Evolutionary conservation across 2,797 vertebrate species (phyloP).

Genomic region (Tinamus major): DNA sequence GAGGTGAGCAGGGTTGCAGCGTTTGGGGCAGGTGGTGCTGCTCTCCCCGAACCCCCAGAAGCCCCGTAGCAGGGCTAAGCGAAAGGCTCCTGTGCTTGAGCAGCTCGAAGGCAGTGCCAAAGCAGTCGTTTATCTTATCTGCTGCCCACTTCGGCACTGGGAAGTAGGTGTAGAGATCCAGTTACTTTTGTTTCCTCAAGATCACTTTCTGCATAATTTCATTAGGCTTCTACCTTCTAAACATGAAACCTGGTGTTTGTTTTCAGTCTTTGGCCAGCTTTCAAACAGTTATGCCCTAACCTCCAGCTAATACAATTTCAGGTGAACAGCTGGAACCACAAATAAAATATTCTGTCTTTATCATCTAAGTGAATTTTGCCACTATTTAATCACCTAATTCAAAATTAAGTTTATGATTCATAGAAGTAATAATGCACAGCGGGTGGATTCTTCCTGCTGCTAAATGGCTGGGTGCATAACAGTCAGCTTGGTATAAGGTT

Average conservation of each 20-base stretch:
- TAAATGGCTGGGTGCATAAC: neutral
- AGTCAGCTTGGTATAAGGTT: neutral
- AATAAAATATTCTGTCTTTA: conserved; percentile 40
- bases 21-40: neutral
- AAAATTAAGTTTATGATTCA: conserved; percentile 45
- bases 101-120: neutral
- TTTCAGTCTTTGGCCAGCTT: neutral
- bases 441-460: conserved; percentile 43
- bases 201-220: neutral
- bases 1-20: neutral
- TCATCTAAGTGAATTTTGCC: conserved; percentile 14
- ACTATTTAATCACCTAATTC: conserved; percentile 43
- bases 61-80: neutral
- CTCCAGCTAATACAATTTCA: conserved; percentile 35
- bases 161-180: neutral
- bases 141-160: neutral
- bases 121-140: neutral
- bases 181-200: neutral
- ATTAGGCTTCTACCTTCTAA: neutral
- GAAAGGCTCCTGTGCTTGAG: neutral
- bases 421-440: conserved; percentile 12
- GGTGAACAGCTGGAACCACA: conserved; percentile 36
- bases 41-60: neutral
- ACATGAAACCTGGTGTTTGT: neutral
- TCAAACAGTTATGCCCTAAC: neutral